Evolutionary conservation across 2,888 invertebrate genomes (phyloP), one percentile per base, ranked within the genome.

Genomic region (Drosophila algonquin): DNA sequence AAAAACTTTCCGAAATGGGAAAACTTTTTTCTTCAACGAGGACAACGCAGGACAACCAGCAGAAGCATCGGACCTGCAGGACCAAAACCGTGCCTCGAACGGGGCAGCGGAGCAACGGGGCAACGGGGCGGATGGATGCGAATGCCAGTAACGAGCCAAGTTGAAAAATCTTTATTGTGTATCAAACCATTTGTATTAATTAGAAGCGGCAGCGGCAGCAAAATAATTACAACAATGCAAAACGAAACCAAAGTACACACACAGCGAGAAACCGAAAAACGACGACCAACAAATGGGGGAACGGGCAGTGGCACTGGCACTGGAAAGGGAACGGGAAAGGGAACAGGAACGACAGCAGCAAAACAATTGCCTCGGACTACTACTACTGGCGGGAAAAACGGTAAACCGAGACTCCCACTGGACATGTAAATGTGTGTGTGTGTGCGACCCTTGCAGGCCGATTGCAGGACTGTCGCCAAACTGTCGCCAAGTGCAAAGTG

Each of bases 161-260:
- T 85, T 85, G 87, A 85, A 87, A 86, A 89, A 85, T 89, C 88
- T 87, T 87, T 87, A 87, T 89, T 87, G 86, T 89, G 81, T 87
- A 87, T 89, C 86, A 89, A 86, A 89, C 90, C 90, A 90, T 90
- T 90, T 90, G 90, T 90, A 90, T 90, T 90, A 90, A 90, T 90
- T 90, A 90, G 90, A 90, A 89, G 80, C 74, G 74, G 74, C 70
- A 75, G 64, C 80, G 75, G 83, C 88, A 78, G 80, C 80, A 86
- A 83, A 83, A 83, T 88, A 88, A 83, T 83, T 83, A 87, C 82
- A 84, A 90, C 79, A 79, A 86, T 79, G 79, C 73, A 75, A 75
- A 81, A 63, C 73, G 53, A 30, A 63, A 44, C 53, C 27, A 27
- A 30, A 8, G 30, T 8, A 8, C 30, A 30, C 27, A 27, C 30